Base-by-base conservation (phyloP, 2,888 invertebrate species). In the Hydroisotoma schaefferi region DNA sequence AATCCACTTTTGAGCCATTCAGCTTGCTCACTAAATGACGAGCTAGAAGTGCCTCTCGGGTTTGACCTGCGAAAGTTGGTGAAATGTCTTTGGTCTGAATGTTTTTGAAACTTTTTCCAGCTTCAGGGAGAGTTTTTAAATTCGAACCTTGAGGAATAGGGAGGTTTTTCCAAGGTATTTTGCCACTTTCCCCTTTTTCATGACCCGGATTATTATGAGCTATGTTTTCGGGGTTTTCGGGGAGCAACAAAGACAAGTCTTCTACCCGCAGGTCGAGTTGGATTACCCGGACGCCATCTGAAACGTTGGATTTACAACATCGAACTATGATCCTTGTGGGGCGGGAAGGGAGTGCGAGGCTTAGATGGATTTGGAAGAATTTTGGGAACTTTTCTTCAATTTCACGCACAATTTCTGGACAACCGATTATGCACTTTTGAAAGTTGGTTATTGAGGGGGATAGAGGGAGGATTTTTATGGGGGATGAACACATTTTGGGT, bases 311-410 rank as follows among this genome's bases (percentile, higher is more conserved):
- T 20, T 46, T 46, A 4, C 22, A 46, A 4, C 4, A 12, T 18
- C 46, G 23, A 10, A 22, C 46, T 4, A 46, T 15, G 15, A 22
- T 5, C 23, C 46, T 22, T 15, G 25, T 18, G n/a, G 5, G 10
- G 46, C 46, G 46, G 46, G 46, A 46, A 26, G 46, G 26, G 46
- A 46, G 46, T 5, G 5, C 20, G 4, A 46, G 18, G 6, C 46
- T 22, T 3, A 46, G 12, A 20, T 25, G 15, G 4, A 12, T 46
- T 25, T 46, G 22, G 26, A 46, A 46, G 15, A 46, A 46, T 20
- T 46, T 20, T 6, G 6, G 10, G 18, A 6, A 6, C 6, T 10
- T n/a, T 43, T 43, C 20, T 18, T 46, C 46, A 20, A 46, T 6
- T 4, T 6, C 8, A 25, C n/a, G 4, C 4, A 46, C 5, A 12